Base-by-base conservation (phyloP, 2,888 invertebrate species). In the Nephrocerus scutellatus region DNA sequence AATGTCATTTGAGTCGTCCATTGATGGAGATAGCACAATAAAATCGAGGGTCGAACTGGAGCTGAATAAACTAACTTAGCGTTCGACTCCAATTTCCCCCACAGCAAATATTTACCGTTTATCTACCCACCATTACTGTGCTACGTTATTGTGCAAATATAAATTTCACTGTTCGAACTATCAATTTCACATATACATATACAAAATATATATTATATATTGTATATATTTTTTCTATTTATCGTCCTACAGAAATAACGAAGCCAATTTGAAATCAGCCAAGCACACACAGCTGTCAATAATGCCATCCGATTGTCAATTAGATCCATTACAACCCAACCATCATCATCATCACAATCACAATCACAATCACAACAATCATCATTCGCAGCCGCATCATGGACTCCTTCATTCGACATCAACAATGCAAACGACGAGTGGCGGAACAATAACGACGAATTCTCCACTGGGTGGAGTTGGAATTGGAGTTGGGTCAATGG, bases 201-300 rank as follows among this genome's bases (percentile, higher is more conserved):
- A n/a, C n/a, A n/a, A n/a, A n/a, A n/a, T n/a, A n/a, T n/a, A n/a
- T n/a, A n/a, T n/a, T n/a, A n/a, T n/a, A n/a, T n/a, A n/a, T n/a
- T n/a, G n/a, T n/a, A n/a, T n/a, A n/a, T n/a, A n/a, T n/a, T n/a
- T n/a, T n/a, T n/a, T n/a, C n/a, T n/a, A n/a, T n/a, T n/a, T n/a
- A n/a, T n/a, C n/a, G n/a, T n/a, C n/a, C n/a, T 54, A 38, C 54
- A 68, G 69, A 53, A 60, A 63, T 56, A 60, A 58, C 46, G 68
- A 67, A 52, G 61, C 59, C 51, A 66, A 62, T 57, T 55, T 69
- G 48, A 68, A 68, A 56, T 63, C 66, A 49, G 59, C 65, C 42
- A 68, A 68, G 58, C 69, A 69, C 51, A 68, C 68, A 41, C 67
- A 69, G 58, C 54, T 69, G 43, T 63, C 66, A 42, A 63, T 67